phyloP scores from a whole-genome alignment of 2,888 invertebrate genomes.

The Phaonia tiefii region DNA sequence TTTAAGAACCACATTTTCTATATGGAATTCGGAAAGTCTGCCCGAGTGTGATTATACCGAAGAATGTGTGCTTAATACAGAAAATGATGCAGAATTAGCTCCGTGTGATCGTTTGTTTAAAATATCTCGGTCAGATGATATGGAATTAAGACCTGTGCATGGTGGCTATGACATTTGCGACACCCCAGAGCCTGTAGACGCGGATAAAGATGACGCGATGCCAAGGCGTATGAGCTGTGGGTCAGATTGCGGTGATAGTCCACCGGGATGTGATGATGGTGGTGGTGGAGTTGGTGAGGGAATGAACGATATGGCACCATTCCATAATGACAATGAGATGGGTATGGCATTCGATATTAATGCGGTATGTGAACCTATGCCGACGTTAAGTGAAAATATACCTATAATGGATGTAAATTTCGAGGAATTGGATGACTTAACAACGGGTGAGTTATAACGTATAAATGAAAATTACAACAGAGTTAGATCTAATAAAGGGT shows the following conservation, averaged over 20 bases:
- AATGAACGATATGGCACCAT: conserved; percentile 78
- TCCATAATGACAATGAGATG: conserved; percentile 82
- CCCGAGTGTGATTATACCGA: conserved; percentile 70
- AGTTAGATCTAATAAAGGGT: not conserved
- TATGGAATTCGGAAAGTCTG: conserved; percentile 73
- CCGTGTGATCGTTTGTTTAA: conserved; percentile 71
- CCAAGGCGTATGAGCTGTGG: conserved; percentile 43
- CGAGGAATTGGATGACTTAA: conserved; percentile 79
- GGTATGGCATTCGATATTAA: conserved; percentile 85
- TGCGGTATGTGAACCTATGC: conserved; percentile 84
- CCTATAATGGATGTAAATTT: conserved; percentile 80
- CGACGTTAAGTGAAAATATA: conserved; percentile 77
- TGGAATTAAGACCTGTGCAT: conserved; percentile 75
- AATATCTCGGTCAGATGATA: conserved; percentile 69
- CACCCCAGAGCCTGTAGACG: conserved; percentile 74
- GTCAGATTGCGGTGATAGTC: conserved; percentile 52
- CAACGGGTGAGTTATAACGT: conserved; percentile 68
- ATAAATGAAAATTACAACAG: no score
- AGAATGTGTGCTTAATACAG: conserved; percentile 62
- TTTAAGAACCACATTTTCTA: conserved; percentile 75
- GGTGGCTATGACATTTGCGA: conserved; percentile 78
- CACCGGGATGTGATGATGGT: conserved; percentile 38
- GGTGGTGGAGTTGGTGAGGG: conserved; percentile 61
- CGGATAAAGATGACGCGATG: conserved; percentile 66
- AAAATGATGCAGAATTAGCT: conserved; percentile 58